These are phyloP conservation scores for Drosophila rufa DNA, from an alignment of 1,140 invertebrate genomes.

Conservation along the genomic window DNA sequence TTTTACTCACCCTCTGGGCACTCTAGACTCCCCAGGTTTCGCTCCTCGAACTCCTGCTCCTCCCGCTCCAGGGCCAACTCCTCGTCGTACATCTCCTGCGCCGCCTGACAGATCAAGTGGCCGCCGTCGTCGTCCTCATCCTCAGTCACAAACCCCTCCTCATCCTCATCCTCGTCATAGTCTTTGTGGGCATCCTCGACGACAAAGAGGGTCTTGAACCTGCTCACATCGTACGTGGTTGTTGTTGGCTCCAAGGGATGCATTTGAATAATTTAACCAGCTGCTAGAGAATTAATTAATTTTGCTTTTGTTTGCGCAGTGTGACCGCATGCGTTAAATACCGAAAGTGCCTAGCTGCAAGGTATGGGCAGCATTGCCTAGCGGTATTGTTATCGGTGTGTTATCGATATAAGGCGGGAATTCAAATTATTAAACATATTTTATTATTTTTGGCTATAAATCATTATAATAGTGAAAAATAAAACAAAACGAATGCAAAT, in stretches of 20 bases:
- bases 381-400: not conserved
- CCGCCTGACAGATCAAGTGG: not conserved
- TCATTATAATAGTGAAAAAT: not conserved
- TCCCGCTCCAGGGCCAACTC: constrained; percentile 8
- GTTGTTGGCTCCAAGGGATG: constrained; percentile 8
- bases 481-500: no score
- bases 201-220: constrained; percentile 3
- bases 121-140: not conserved
- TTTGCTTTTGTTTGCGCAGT: constrained; percentile 6
- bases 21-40: not conserved
- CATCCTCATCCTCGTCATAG: not conserved
- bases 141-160: no score
- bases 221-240: constrained; percentile 2
- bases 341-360: no score
- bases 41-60: constrained; percentile 24
- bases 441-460: no score
- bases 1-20: not conserved
- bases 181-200: not conserved
- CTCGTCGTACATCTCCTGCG: constrained; percentile 7
- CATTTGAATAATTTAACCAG: constrained; percentile 17
- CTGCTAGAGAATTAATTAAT: constrained; percentile 4
- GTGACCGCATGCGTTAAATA: not conserved
- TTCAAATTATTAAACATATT: not conserved
- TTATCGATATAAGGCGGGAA: not conserved
- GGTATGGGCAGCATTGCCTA: no score